Base-by-base conservation (phyloP, 2,888 invertebrate genomes). In the Leptothorax acervorum region DNA sequence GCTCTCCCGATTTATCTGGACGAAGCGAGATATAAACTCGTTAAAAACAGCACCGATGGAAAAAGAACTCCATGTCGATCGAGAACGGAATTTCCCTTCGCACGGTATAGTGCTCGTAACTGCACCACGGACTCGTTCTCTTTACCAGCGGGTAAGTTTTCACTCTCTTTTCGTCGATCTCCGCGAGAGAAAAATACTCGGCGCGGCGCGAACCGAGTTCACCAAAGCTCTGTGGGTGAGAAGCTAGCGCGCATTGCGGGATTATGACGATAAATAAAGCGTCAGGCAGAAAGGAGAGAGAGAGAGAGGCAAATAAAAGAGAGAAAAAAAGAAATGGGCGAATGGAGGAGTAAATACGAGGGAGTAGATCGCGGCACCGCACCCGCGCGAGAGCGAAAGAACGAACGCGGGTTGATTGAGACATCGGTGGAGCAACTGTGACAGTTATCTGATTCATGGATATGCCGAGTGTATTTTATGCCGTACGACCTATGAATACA, bases 371-470 rank as follows among this genome's bases (percentile, higher is more conserved):
- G 81, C 63, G 84, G 66, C 71, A 28, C 5, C 63, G 23, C 23
- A 23, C 75, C 82, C 60, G 87, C 78, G 87, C 78, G 76, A 84
- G 83, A 83, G 83, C 85, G 87, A 87, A 81, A 87, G 89, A 89
- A 87, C 87, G 88, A 86, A 81, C 86, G 68, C 86, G 89, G 88
- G 88, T 92, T 92, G 93, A 95, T 94, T 95, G 95, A 95, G 95
- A 94, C 94, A 94, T 95, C 93, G 93, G 90, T 88, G 89, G 91
- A 94, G 92, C 93, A 92, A 91, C 94, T 92, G 94, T 94, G 94
- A 94, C 94, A 94, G 94, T 94, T 95, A 94, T 94, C 95, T 94
- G 95, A 95, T 95, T 95, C 95, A 95, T 95, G 95, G 94, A 94
- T 94, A 94, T 94, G 93, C 94, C 94, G 93, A 92, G 93, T 94